A percentile compares a stretch with the other conserved stretches of the same genome.
Evolutionary conservation across 2,113 vertebrate species (phyloP).

Genomic region (Melanerpes formicivorus): DNA sequence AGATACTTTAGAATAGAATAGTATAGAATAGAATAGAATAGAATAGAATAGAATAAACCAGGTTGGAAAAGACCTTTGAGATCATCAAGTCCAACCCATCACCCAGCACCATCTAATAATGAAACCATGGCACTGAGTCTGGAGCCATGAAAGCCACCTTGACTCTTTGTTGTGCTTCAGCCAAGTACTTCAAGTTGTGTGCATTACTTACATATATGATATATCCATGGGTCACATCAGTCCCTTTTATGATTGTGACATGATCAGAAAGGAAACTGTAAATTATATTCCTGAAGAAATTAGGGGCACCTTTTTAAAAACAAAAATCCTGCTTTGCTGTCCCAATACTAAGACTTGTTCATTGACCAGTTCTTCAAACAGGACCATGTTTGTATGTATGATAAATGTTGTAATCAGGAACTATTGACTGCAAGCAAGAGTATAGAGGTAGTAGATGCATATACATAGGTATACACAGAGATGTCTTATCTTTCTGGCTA

Average conservation of each 20-base stretch:
- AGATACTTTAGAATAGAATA: too few species aligned
- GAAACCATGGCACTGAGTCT: too few species aligned
- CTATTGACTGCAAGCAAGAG: background rate
- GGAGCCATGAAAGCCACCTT: too few species aligned
- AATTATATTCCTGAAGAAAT: background rate
- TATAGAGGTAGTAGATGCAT: background rate
- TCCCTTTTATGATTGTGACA: background rate
- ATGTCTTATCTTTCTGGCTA: background rate
- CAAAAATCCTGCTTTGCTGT: background rate
- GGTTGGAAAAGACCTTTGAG: too few species aligned
- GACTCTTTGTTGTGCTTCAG: background rate
- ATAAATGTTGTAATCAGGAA: background rate
- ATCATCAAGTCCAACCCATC: too few species aligned
- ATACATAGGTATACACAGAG: background rate
- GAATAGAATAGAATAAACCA: too few species aligned
- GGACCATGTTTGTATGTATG: background rate
- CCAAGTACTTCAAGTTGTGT: background rate
- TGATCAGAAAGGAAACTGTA: background rate
- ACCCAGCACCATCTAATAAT: too few species aligned
- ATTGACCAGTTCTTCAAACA: background rate
- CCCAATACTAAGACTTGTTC: background rate
- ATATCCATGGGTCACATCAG: background rate
- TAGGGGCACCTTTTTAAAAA: background rate
- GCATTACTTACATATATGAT: background rate
- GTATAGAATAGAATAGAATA: too few species aligned